A percentile compares a stretch with the other conserved stretches of the same genome.
phyloP scores from a whole-genome alignment of 2,113 vertebrate genomes.

The Acinonyx jubatus region DNA sequence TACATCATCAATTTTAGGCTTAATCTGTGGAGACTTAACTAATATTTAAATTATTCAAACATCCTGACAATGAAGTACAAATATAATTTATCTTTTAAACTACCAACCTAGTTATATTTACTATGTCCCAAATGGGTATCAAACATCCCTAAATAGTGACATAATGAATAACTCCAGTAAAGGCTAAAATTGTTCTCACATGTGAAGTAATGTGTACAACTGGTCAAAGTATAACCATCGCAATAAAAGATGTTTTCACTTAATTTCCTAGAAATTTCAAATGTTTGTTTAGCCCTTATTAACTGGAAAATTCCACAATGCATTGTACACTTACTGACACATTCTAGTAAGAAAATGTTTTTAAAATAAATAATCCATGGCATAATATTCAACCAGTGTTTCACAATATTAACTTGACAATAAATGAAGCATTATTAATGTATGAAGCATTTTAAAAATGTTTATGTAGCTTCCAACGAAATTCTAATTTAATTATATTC shows the following conservation, averaged over 20 bases:
- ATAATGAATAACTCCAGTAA: neutral
- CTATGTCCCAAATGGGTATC: neutral
- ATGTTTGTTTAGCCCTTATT: constrained; percentile 35
- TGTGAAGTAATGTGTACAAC: neutral
- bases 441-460: constrained; percentile 36
- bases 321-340: neutral
- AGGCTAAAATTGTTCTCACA: neutral
- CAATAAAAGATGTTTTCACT: constrained; percentile 54
- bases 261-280: constrained; percentile 32
- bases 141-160: neutral
- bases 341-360: constrained; percentile 49
- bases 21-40: neutral
- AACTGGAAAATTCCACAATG: constrained; percentile 55
- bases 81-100: neutral
- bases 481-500: constrained; percentile 58
- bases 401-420: constrained; percentile 56
- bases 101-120: neutral
- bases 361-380: constrained; percentile 50
- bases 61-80: neutral
- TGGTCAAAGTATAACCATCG: neutral
- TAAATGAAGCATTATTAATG: constrained; percentile 54
- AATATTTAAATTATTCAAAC: constrained; percentile 40
- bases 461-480: constrained; percentile 52
- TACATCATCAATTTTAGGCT: neutral
- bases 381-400: constrained; percentile 39